Evolutionary conservation across 2,797 vertebrate species (phyloP), one percentile per base, ranked within the genome.

Genomic region (Coregonus ussuriensis): DNA sequence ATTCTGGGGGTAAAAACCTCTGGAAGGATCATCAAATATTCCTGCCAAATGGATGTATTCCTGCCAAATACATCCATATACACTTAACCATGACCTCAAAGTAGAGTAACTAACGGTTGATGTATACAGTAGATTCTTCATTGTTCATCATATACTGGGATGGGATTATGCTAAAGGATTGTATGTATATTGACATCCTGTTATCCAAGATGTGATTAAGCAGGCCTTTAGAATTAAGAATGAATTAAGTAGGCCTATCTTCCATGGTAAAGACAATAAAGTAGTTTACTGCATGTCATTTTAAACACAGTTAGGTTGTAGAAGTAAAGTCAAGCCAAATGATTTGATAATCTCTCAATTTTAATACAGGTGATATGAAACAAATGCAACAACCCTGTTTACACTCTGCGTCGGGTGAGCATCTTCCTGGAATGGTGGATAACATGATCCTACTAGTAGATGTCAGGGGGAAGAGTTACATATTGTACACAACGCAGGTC

Each of bases 331-430:
- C 91, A 87, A 93, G 88, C 81, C 93, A 83, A 79, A 75, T 83
- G 41, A 25, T 76, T 93, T 93, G 75, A 89, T 92, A 87, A 94
- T 93, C 90, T 93, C 88, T 93, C 92, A 89, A 93, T 91, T 88
- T 94, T 94, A 94, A 94, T 94, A 94, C 93, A 93, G 92, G 91
- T 93, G 93, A 93, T 93, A 94, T 93, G 93, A 94, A 94, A 94
- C 93, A 94, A 93, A 93, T 94, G 93, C 92, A 93, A 94, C 93
- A 94, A 94, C 93, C 93, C 93, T 93, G 93, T 94, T 93, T 92
- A 93, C 91, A 93, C 92, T 85, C 91, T 88, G 88, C 86, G 86
- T 90, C 85, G 84, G 84, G 88, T 90, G 87, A 93, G 87, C 88
- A 74, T 83, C 86, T 87, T 88, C 83, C 82, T 81, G 88, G 82